A percentile compares a stretch with the other conserved stretches of the same genome.
Conservation (phyloP, 92 coral and sea anemone genomes). For the Porites rus region DNA sequence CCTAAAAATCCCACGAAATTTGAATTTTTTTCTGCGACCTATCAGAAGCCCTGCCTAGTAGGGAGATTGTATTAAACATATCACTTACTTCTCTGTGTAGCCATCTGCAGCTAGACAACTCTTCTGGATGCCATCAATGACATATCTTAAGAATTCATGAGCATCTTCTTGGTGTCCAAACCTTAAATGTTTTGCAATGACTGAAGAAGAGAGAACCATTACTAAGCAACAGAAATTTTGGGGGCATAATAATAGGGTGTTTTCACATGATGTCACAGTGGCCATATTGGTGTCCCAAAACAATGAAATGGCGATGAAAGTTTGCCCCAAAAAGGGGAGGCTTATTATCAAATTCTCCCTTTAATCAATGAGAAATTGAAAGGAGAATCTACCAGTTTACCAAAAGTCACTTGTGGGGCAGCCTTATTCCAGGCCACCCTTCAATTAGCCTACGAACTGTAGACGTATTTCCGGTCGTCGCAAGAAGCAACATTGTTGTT, state of each 20-base stretch:
- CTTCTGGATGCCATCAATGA: conserved; percentile 98
- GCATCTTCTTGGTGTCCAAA: conserved; percentile 99
- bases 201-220: conserved; percentile 28
- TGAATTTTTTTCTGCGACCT: neutral
- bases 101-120: conserved; percentile 84
- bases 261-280: too few relatives aligned
- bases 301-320: neutral
- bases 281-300: too few relatives aligned
- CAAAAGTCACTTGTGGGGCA: too few relatives aligned
- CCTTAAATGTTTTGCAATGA: conserved; percentile 93
- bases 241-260: neutral
- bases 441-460: too few relatives aligned
- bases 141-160: conserved; percentile 97
- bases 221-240: neutral
- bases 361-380: too few relatives aligned
- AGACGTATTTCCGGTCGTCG: too few relatives aligned
- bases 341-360: too few relatives aligned
- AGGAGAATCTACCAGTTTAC: too few relatives aligned
- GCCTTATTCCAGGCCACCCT: too few relatives aligned
- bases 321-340: too few relatives aligned
- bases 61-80: neutral
- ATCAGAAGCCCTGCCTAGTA: neutral
- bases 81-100: conserved; percentile 42
- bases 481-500: too few relatives aligned
- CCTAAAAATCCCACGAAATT: neutral